Conservation (phyloP, 2,888 invertebrate genomes). For the Drosophila acutilabella region DNA sequence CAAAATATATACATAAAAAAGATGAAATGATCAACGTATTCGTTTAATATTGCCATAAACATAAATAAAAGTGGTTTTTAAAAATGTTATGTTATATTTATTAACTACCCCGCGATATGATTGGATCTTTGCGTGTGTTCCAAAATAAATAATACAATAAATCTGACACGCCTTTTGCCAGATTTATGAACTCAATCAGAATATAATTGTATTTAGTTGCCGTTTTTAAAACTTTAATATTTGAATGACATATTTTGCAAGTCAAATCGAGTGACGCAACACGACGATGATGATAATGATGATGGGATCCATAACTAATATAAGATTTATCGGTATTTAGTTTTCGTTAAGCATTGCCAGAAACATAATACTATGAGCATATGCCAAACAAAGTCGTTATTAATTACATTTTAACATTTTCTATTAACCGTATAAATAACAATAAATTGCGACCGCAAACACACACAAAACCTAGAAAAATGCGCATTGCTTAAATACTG, state of each 20-base stretch:
- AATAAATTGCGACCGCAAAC: slow-evolving; percentile 41
- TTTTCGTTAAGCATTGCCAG: slow-evolving; percentile 32
- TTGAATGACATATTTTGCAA: slow-evolving; percentile 57
- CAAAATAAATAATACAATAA: slow-evolving; percentile 43
- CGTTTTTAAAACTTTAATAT: slow-evolving; percentile 15
- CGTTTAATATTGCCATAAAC: slow-evolving; percentile 51
- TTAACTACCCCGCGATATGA: slow-evolving; percentile 6
- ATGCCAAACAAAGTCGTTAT: slow-evolving; percentile 62
- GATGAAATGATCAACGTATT: slow-evolving; percentile 51
- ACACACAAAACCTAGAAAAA: slow-evolving; percentile 2
- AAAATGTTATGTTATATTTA: slow-evolving; percentile 45
- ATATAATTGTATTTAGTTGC: slow-evolving; percentile 19
- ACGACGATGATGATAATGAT: slow-evolving; percentile 13
- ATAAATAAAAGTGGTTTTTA: slow-evolving; percentile 46
- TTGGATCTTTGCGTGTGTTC: slow-evolving; percentile 4
- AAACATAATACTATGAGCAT: slow-evolving; percentile 50
- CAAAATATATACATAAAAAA: slow-evolving; percentile 10
- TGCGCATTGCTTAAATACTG: slow-evolving; percentile 31
- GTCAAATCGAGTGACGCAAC: slow-evolving; percentile 55
- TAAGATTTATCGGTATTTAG: slow-evolving; percentile 53
- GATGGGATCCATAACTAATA: slow-evolving; percentile 49
- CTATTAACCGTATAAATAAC: slow-evolving; percentile 73
- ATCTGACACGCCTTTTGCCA: slow-evolving; percentile 53
- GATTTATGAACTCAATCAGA: slow-evolving; percentile 38
- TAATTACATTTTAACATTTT: slow-evolving; percentile 69